Conservation (phyloP, 2,888 invertebrate genomes). For the Acrocyrtus sp. region DNA sequence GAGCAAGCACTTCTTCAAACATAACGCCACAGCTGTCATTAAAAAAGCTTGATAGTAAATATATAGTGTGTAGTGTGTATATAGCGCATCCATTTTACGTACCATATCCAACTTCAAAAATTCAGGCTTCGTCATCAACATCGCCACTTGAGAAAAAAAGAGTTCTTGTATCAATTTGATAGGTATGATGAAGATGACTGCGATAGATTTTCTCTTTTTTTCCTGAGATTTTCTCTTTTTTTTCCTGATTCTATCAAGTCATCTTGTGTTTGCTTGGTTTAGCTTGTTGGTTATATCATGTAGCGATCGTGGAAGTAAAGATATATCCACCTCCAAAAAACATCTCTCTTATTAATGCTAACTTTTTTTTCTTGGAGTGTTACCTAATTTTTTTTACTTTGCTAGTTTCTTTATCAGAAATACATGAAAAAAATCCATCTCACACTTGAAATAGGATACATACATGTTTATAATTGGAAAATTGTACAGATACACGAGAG, state of each 20-base stretch:
- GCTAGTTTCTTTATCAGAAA: conserved; percentile 14
- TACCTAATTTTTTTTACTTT: conserved; percentile 28
- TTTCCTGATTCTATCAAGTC: conserved; percentile 25
- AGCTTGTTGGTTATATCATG: conserved; percentile 20
- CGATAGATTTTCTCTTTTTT: no score
- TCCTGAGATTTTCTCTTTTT: no score
- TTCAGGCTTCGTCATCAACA: conserved; percentile 13
- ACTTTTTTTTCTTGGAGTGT: no score
- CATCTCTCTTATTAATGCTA: conserved; percentile 38
- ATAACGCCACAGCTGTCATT: conserved; percentile 41
- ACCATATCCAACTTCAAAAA: no score
- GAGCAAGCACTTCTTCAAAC: conserved; percentile 33
- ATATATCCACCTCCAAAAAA: conserved; percentile 28
- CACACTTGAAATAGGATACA: conserved; percentile 44
- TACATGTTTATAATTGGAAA: conserved; percentile 43
- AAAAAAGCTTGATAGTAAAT: conserved; percentile 39
- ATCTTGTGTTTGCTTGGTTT: conserved; percentile 30
- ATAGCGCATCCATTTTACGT: no score
- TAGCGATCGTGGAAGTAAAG: conserved; percentile 6
- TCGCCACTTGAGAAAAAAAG: conserved; percentile 6
- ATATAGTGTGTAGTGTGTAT: no score
- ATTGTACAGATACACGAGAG: conserved; percentile 36
- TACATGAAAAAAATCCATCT: conserved; percentile 14
- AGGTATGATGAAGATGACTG: no score
- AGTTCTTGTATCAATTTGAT: conserved; percentile 32